Percentiles rank a stretch among this genome's conserved stretches.
Evolutionary conservation across 2,797 vertebrate genomes (phyloP).

Genomic region (Neostethus bicornis): DNA sequence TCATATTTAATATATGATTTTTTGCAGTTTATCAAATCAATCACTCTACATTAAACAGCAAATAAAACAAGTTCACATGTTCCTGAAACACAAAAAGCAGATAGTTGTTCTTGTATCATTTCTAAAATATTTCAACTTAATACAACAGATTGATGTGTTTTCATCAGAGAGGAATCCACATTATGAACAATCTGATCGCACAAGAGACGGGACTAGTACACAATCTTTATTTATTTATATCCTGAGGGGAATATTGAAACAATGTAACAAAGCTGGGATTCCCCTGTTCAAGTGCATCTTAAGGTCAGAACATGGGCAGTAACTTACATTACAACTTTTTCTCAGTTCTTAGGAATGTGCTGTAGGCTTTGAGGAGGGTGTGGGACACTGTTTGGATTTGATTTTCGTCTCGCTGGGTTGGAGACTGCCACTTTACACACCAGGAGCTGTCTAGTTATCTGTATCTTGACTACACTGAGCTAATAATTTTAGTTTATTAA

Average conservation of each 20-base stretch:
- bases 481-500: slow-evolving; percentile 43
- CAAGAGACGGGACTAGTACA: background rate
- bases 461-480: slow-evolving; percentile 64
- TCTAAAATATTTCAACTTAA: background rate
- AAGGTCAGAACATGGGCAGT: slow-evolving; percentile 29
- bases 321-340: slow-evolving; percentile 52
- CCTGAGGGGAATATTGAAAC: background rate
- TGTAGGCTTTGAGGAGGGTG: slow-evolving; percentile 72
- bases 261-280: slow-evolving; percentile 10
- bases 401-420: slow-evolving; percentile 62
- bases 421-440: slow-evolving; percentile 67
- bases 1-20: no score
- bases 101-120: background rate
- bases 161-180: background rate
- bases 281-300: slow-evolving; percentile 10
- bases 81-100: background rate
- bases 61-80: background rate
- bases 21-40: background rate
- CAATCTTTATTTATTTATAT: background rate
- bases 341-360: slow-evolving; percentile 80
- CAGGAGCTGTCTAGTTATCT: slow-evolving; percentile 46
- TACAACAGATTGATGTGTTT: background rate
- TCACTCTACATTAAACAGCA: background rate
- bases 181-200: background rate
- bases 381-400: slow-evolving; percentile 82